phyloP scores from a whole-genome alignment of 2,888 invertebrate species.

The Drosophila diplacantha region DNA sequence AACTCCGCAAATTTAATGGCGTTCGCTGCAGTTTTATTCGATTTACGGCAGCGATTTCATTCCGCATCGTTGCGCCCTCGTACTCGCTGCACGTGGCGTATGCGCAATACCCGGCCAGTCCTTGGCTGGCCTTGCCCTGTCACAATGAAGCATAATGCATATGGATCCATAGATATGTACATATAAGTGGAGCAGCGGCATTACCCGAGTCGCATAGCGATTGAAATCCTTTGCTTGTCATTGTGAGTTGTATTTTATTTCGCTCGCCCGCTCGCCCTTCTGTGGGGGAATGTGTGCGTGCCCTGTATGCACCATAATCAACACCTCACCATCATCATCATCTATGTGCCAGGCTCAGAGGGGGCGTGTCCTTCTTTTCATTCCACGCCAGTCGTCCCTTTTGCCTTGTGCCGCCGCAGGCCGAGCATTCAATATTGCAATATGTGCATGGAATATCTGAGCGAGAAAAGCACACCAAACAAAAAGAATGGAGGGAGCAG shows the following conservation, averaged over 20 bases:
- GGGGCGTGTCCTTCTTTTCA: slow-evolving; percentile 23
- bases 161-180: slow-evolving; percentile 24
- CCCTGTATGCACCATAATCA: slow-evolving; percentile 25
- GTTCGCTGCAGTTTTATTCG: slow-evolving; percentile 22
- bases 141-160: slow-evolving; percentile 49
- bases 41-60: slow-evolving; percentile 42
- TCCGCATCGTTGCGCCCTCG: slow-evolving; percentile 18
- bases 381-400: slow-evolving; percentile 6
- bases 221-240: slow-evolving; percentile 53
- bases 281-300: slow-evolving; percentile 22
- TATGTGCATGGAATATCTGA: slow-evolving; percentile 41
- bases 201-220: slow-evolving; percentile 20
- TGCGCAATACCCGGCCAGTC: slow-evolving; percentile 31
- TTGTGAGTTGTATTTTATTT: slow-evolving; percentile 57
- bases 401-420: slow-evolving; percentile 41
- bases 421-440: slow-evolving; percentile 55
- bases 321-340: slow-evolving; percentile 22
- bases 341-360: slow-evolving; percentile 9
- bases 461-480: slow-evolving; percentile 7
- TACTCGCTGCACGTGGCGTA: slow-evolving; percentile 16
- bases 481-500: background rate
- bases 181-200: slow-evolving; percentile 11
- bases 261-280: slow-evolving; percentile 16
- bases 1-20: slow-evolving; percentile 14
- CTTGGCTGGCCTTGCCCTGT: slow-evolving; percentile 29